A percentile compares a stretch with the other conserved stretches of the same genome.
Conservation (phyloP, 2,797 vertebrate genomes). For the Eulemur rubriventer region DNA sequence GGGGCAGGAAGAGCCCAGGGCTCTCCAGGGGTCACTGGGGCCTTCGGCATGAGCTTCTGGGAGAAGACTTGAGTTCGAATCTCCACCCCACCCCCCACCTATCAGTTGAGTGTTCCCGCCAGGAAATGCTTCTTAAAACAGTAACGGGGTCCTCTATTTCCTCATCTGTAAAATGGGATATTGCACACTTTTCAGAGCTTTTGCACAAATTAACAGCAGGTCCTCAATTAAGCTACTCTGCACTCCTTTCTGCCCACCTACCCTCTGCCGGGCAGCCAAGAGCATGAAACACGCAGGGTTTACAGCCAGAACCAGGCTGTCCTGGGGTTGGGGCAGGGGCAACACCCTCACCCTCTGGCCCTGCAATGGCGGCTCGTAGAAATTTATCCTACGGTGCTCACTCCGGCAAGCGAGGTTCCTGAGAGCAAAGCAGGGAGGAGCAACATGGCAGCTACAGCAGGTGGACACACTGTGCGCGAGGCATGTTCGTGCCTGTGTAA, state of each 20-base stretch:
- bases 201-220: neutral
- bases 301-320: neutral
- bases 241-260: neutral
- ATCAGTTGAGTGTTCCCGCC: neutral
- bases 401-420: neutral
- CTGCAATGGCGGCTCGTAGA: accelerated
- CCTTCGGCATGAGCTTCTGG: neutral
- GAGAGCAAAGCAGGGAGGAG: neutral
- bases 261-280: neutral
- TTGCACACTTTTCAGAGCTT: accelerated
- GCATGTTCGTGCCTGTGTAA: neutral
- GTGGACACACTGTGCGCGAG: too few species aligned
- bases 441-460: neutral
- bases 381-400: neutral
- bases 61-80: neutral
- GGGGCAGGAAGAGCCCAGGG: neutral
- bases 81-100: neutral
- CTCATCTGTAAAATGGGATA: neutral
- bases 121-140: neutral
- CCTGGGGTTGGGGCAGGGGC: too few species aligned
- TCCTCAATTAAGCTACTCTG: neutral
- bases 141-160: neutral
- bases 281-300: too few species aligned
- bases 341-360: neutral
- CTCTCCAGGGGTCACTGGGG: accelerated